Evolutionary conservation across 2,888 invertebrate species (phyloP).

Genomic region (Adelphocoris suturalis): DNA sequence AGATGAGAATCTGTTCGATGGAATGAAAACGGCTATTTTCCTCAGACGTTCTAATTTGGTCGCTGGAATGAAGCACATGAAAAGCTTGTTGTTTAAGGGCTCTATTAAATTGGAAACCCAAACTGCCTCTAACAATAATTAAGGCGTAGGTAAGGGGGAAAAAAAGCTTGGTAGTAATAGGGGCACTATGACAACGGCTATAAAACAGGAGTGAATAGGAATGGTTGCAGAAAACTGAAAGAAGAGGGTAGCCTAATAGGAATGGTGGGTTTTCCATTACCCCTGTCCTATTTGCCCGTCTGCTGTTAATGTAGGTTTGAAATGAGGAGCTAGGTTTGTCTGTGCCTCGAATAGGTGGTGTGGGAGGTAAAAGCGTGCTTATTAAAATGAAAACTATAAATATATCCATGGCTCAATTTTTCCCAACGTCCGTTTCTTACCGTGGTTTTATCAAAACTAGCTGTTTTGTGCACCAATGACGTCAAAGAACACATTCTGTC

Average conservation of each 20-base stretch:
- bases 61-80: too few relatives aligned
- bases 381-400: background rate
- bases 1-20: too few relatives aligned
- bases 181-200: background rate
- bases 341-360: background rate
- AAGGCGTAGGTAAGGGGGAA: background rate
- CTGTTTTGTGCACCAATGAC: too few relatives aligned
- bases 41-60: too few relatives aligned
- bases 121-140: background rate
- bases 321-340: constrained; percentile 29
- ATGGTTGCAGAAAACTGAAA: background rate
- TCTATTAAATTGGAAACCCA: background rate
- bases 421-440: background rate
- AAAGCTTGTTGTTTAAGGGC: background rate
- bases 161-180: background rate
- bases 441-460: background rate
- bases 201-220: constrained; percentile 36
- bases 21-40: too few relatives aligned
- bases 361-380: background rate
- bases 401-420: background rate
- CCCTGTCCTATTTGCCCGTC: background rate
- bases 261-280: background rate
- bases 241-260: background rate
- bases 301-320: constrained; percentile 37
- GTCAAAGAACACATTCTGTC: too few relatives aligned